Percentiles rank a stretch among this genome's conserved stretches.
phyloP scores from a whole-genome alignment of 2,113 vertebrate species.

The Pandion haliaetus region DNA sequence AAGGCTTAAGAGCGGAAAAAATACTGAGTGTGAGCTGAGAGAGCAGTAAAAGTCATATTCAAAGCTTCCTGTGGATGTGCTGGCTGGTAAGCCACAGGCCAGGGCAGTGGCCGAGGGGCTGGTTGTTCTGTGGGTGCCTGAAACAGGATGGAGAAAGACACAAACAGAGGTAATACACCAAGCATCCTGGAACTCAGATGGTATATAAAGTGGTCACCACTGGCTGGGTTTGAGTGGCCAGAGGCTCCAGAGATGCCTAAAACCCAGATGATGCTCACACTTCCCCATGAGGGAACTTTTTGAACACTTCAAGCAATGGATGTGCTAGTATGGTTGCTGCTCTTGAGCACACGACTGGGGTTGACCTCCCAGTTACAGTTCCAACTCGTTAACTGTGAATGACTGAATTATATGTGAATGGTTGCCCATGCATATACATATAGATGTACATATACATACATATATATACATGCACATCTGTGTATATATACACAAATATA shows the following conservation, averaged over 20 bases:
- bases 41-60: background rate
- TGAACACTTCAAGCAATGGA: background rate
- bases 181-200: background rate
- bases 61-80: background rate
- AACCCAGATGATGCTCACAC: rapidly evolving
- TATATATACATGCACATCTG: background rate
- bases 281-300: background rate
- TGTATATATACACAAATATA: background rate
- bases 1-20: background rate
- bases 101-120: background rate
- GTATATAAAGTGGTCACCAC: background rate
- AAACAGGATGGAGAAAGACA: background rate
- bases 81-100: background rate
- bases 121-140: background rate
- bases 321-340: background rate
- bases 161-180: background rate
- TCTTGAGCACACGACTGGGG: rapidly evolving
- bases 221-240: background rate
- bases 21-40: background rate
- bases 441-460: background rate
- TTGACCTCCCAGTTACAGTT: background rate
- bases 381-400: background rate
- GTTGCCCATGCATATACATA: background rate
- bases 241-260: background rate
- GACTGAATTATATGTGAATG: background rate